Evolutionary conservation across 1,140 invertebrate species (phyloP).

Genomic region (Brachionus rotundiformis): DNA sequence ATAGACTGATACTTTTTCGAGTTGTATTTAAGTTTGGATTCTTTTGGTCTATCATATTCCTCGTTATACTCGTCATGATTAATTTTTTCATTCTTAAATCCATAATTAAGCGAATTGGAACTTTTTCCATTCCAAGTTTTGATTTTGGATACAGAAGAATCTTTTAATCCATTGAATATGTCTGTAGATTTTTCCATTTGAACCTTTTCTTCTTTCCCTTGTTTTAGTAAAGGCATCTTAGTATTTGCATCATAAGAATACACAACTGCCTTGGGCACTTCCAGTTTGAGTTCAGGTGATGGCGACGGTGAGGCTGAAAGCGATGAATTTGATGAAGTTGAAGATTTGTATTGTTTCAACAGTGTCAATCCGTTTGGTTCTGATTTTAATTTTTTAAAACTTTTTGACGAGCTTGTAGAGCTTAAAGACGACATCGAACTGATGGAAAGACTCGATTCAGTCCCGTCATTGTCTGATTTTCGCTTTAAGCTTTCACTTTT

Average conservation of each 20-base stretch:
- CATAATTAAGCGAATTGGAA: neutral
- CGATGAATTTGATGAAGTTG: neutral
- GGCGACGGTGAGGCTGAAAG: slow-evolving; percentile 15
- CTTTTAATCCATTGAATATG: neutral
- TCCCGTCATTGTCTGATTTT: slow-evolving; percentile 7
- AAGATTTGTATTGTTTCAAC: slow-evolving; percentile 19
- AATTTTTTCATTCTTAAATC: neutral
- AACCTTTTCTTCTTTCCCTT: neutral
- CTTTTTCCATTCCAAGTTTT: neutral
- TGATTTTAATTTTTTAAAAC: slow-evolving; percentile 14
- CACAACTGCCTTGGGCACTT: neutral
- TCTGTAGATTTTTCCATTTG: neutral
- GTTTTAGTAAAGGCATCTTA: neutral
- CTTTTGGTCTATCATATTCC: slow-evolving; percentile 1
- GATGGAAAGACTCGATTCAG: neutral
- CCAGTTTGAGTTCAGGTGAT: slow-evolving; percentile 1
- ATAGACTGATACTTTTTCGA: slow-evolving; percentile 36
- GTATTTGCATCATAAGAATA: neutral
- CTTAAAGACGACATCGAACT: slow-evolving; percentile 23
- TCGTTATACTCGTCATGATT: slow-evolving; percentile 8
- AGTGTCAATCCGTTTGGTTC: slow-evolving; percentile 16
- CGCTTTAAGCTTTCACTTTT: neutral
- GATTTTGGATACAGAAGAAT: neutral
- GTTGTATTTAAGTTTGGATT: slow-evolving; percentile 21
- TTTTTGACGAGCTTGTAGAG: slow-evolving; percentile 15